Percentiles rank a stretch among this genome's conserved stretches.
These are phyloP conservation scores for Microchirus variegatus DNA, from an alignment of 2,797 vertebrate genomes.

Conservation along the genomic window DNA sequence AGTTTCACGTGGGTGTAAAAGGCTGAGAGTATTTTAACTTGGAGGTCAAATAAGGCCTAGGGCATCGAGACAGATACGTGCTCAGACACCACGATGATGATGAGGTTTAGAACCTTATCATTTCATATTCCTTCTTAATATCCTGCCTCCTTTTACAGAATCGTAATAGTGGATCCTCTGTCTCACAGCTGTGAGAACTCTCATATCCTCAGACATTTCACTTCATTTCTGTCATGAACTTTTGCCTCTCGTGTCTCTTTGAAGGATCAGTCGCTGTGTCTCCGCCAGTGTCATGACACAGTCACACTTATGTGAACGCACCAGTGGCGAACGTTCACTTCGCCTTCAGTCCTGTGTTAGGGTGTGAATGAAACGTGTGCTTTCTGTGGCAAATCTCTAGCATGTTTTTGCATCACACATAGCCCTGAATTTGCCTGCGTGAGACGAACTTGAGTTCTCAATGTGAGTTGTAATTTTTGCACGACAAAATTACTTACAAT, in stretches of 20 bases:
- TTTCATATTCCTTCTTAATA: slow-evolving; percentile 67
- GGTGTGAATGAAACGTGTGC: too few species aligned
- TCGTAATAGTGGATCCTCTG: slow-evolving; percentile 46
- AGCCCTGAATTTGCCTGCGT: too few species aligned
- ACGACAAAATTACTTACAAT: too few species aligned
- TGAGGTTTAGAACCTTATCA: slow-evolving; percentile 59
- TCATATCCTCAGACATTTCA: slow-evolving; percentile 17
- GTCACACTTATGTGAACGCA: too few species aligned
- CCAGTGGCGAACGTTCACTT: too few species aligned
- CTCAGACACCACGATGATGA: slow-evolving; percentile 32
- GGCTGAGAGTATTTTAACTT: slow-evolving; percentile 65
- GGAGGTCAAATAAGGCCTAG: slow-evolving; percentile 72
- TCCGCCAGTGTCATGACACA: slow-evolving; percentile 39
- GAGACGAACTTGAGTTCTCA: too few species aligned
- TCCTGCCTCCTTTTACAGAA: slow-evolving; percentile 58
- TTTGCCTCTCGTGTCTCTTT: slow-evolving; percentile 27
- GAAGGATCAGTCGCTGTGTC: slow-evolving; percentile 9
- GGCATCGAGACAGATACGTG: slow-evolving; percentile 54
- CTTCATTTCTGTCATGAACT: slow-evolving; percentile 43
- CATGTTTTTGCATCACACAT: too few species aligned
- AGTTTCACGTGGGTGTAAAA: slow-evolving; percentile 67
- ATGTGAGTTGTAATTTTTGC: too few species aligned
- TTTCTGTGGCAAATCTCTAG: too few species aligned
- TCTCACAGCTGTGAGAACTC: slow-evolving; percentile 59
- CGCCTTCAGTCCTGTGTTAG: too few species aligned